Percentiles rank a stretch among this genome's conserved stretches.
Evolutionary conservation across 2,888 invertebrate species (phyloP).

Genomic region (Drosophila recens): DNA sequence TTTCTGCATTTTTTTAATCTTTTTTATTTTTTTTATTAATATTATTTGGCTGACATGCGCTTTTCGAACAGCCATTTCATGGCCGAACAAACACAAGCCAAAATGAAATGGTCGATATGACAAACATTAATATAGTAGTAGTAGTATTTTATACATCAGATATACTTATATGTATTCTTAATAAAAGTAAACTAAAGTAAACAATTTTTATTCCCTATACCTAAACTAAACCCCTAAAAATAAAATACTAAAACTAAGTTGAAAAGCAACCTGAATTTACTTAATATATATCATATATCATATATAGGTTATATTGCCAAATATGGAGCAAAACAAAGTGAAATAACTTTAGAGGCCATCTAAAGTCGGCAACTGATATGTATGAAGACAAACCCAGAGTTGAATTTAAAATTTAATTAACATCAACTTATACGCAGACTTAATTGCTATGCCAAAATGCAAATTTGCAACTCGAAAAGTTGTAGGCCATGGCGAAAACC

Average conservation of each 20-base stretch:
- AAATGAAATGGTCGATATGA: slow-evolving; percentile 32
- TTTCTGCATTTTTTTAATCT: slow-evolving; percentile 8
- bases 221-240: too few relatives aligned
- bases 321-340: neutral
- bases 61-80: slow-evolving; percentile 45
- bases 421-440: slow-evolving; percentile 8
- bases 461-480: slow-evolving; percentile 24
- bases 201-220: too few relatives aligned
- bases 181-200: too few relatives aligned
- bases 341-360: slow-evolving; percentile 10
- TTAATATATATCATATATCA: neutral
- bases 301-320: neutral
- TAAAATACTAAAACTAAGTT: too few relatives aligned
- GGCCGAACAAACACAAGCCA: slow-evolving; percentile 37
- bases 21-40: slow-evolving; percentile 14
- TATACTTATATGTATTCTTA: too few relatives aligned
- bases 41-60: slow-evolving; percentile 30
- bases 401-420: slow-evolving; percentile 6
- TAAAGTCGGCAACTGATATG: slow-evolving; percentile 7
- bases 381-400: slow-evolving; percentile 1
- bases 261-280: too few relatives aligned
- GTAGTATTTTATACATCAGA: too few relatives aligned
- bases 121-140: slow-evolving; percentile 11
- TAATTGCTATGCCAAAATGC: slow-evolving; percentile 32
- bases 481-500: slow-evolving; percentile 15